Evolutionary conservation across 2,113 vertebrate genomes (phyloP).

Genomic region (Nycticorax nycticorax): DNA sequence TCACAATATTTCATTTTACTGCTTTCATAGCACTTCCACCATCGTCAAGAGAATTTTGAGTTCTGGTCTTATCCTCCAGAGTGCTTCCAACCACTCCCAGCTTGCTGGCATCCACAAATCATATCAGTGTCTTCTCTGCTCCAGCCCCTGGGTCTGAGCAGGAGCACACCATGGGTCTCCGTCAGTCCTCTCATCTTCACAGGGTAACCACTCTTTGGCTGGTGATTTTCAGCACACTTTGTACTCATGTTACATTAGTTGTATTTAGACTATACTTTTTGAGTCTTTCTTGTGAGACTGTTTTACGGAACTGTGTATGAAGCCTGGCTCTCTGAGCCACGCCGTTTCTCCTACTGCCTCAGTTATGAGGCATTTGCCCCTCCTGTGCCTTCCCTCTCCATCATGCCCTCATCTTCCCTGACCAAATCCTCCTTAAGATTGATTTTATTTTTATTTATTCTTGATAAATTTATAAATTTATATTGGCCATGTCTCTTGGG

Average conservation of each 20-base stretch:
- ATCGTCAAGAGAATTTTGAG: background rate
- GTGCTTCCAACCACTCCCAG: background rate
- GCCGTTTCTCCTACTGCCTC: fast-evolving
- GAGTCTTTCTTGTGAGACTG: background rate
- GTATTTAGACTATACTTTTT: fast-evolving
- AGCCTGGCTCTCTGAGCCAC: fast-evolving
- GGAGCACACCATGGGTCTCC: background rate
- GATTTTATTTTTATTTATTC: background rate
- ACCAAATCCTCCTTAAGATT: background rate
- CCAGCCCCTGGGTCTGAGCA: background rate
- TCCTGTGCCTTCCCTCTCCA: background rate
- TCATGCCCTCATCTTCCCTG: background rate
- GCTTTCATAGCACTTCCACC: background rate
- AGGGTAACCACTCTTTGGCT: background rate
- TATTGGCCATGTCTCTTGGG: background rate
- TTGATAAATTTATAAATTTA: background rate
- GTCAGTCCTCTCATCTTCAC: background rate
- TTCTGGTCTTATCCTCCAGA: background rate
- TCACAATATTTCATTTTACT: background rate
- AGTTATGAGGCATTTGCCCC: fast-evolving
- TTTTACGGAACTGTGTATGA: background rate
- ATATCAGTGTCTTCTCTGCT: background rate
- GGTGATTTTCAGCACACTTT: background rate
- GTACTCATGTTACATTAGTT: fast-evolving
- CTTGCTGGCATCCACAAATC: background rate